These are phyloP conservation scores for Drosophila novamexicana DNA, from an alignment of 1,140 invertebrate genomes.

Conservation along the genomic window DNA sequence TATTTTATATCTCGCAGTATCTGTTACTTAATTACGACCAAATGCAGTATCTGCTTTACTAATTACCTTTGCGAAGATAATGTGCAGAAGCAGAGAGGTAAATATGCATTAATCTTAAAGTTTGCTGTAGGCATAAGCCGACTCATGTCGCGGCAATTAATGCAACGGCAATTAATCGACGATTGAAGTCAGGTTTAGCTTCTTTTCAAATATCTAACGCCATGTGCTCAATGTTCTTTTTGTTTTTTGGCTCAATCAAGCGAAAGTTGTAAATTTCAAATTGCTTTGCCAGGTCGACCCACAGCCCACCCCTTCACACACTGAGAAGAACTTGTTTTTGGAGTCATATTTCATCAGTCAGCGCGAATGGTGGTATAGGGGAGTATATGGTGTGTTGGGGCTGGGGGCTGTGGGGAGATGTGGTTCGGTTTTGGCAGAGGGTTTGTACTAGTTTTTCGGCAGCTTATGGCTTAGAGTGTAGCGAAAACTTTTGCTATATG, in stretches of 20 bases:
- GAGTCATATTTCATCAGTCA: conserved; percentile 51
- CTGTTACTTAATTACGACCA: too few species aligned
- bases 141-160: conserved; percentile 15
- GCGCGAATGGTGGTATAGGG: conserved; percentile 10
- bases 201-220: conserved; percentile 1
- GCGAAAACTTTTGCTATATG: conserved; percentile 78
- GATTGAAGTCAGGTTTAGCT: conserved; percentile 18
- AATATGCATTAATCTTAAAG: background rate
- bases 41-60: background rate
- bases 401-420: background rate
- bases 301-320: background rate
- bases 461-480: conserved; percentile 58
- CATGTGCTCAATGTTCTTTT: background rate
- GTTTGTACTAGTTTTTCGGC: conserved; percentile 29
- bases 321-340: conserved; percentile 31
- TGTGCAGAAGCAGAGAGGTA: background rate
- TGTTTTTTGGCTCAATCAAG: conserved; percentile 40
- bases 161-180: conserved; percentile 28
- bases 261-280: conserved; percentile 56
- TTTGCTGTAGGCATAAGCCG: background rate
- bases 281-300: conserved; percentile 28
- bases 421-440: too few species aligned
- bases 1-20: too few species aligned
- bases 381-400: background rate
- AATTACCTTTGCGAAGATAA: background rate